Percentiles rank a stretch among this genome's conserved stretches.
These are phyloP conservation scores for Zosterops pallidus DNA, from an alignment of 2,113 vertebrate species.

Conservation along the genomic window DNA sequence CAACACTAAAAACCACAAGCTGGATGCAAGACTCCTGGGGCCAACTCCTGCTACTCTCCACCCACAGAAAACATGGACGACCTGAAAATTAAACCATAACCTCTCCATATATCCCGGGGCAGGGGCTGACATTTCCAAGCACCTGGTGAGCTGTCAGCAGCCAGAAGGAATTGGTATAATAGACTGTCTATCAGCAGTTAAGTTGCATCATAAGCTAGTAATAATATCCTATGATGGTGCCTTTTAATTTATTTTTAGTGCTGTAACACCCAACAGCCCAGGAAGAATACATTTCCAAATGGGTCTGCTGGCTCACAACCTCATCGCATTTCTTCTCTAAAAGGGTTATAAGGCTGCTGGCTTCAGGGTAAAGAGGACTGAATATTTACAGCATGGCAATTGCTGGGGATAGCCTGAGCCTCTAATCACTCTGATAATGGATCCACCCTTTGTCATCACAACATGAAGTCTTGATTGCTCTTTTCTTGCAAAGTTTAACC, in stretches of 20 bases:
- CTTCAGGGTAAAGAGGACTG: not conserved
- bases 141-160: slow-evolving; percentile 37
- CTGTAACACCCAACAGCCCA: slow-evolving; percentile 7
- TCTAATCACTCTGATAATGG: not conserved
- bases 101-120: not conserved
- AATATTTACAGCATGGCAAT: not conserved
- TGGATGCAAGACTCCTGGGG: not conserved
- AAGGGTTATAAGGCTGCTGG: slow-evolving; percentile 19
- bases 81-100: slow-evolving; percentile 15
- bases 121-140: slow-evolving; percentile 37
- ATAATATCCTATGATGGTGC: not conserved
- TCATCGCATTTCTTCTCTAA: not conserved
- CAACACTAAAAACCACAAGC: not conserved
- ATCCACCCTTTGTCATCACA: not conserved
- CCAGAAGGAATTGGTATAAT: not conserved
- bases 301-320: slow-evolving; percentile 27
- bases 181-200: slow-evolving; percentile 21
- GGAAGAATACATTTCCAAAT: slow-evolving; percentile 19
- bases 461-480: not conserved
- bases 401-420: not conserved
- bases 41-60: not conserved
- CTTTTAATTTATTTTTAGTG: slow-evolving; percentile 64
- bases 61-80: not conserved
- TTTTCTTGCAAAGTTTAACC: not conserved
- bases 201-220: slow-evolving; percentile 34